Percentiles rank a stretch among this genome's conserved stretches.
These are phyloP conservation scores for Hypselothyrea guttata DNA, from an alignment of 2,888 invertebrate genomes.

Conservation along the genomic window DNA sequence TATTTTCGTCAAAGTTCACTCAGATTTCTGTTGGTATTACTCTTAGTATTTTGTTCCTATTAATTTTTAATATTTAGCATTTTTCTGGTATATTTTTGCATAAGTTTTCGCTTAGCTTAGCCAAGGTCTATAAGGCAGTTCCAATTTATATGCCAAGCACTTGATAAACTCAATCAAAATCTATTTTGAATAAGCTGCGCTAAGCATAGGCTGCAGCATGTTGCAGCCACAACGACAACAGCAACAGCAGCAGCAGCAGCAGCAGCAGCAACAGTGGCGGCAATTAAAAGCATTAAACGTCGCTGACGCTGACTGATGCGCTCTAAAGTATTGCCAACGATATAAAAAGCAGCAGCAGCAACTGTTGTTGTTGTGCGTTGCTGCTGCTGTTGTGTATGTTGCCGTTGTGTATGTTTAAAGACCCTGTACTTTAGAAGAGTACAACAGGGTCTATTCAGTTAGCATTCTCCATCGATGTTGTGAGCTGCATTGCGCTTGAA, in stretches of 20 bases:
- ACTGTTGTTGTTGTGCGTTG: constrained; percentile 19
- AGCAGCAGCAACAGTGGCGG: constrained; percentile 37
- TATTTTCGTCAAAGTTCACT: no score
- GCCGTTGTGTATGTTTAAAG: constrained; percentile 1
- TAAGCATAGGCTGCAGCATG: constrained; percentile 20
- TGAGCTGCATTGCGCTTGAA: no score
- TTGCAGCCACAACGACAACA: constrained; percentile 21
- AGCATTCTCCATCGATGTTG: no score
- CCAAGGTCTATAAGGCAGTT: neutral
- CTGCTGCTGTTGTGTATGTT: constrained; percentile 8
- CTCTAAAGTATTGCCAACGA: constrained; percentile 54
- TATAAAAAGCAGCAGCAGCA: constrained; percentile 23
- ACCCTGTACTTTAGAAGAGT: no score
- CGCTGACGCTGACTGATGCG: constrained; percentile 53
- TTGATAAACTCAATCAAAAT: constrained; percentile 16
- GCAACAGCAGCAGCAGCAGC: constrained; percentile 1
- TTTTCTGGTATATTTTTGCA: no score
- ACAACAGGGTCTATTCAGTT: no score
- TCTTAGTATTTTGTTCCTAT: no score
- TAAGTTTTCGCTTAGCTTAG: neutral
- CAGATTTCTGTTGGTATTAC: no score
- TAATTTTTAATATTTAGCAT: no score
- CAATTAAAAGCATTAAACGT: constrained; percentile 66
- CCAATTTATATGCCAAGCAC: neutral
- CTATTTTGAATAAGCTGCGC: constrained; percentile 16